A percentile compares a stretch with the other conserved stretches of the same genome.
phyloP scores from a whole-genome alignment of 2,888 invertebrate species.

The Xanthorhoe spadicearia region DNA sequence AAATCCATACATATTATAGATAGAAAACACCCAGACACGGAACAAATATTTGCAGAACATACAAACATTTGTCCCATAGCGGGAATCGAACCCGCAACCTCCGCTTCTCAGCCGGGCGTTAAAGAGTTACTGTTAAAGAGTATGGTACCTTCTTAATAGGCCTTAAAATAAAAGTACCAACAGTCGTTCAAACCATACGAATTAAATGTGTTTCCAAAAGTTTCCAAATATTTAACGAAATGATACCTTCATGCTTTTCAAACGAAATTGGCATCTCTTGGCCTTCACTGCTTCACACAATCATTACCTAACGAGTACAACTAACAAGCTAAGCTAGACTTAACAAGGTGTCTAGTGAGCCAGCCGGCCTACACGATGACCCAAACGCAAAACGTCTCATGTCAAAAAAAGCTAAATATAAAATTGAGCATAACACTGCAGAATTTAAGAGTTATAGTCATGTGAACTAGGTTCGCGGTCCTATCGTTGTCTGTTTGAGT shows the following conservation, averaged over 20 bases:
- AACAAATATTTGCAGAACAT: too few relatives aligned
- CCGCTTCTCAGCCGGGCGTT: too few relatives aligned
- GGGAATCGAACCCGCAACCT: too few relatives aligned
- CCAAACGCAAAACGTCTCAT: conserved; percentile 44
- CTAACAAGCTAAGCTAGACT: conserved; percentile 70
- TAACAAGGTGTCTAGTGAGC: conserved; percentile 78
- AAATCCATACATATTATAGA: too few relatives aligned
- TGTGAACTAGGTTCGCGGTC: conserved; percentile 35
- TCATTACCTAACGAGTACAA: conserved; percentile 55
- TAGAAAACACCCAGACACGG: too few relatives aligned
- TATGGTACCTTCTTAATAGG: too few relatives aligned
- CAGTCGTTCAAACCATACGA: too few relatives aligned
- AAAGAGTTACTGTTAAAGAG: too few relatives aligned
- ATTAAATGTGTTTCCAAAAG: background rate
- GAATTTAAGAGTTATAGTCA: conserved; percentile 34
- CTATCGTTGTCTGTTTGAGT: conserved; percentile 45
- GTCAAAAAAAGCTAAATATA: conserved; percentile 25
- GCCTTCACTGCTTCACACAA: conserved; percentile 53
- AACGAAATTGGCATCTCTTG: conserved; percentile 24
- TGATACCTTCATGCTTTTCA: conserved; percentile 14
- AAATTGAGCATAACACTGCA: conserved; percentile 16
- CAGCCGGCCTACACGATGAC: conserved; percentile 47
- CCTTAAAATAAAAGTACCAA: too few relatives aligned
- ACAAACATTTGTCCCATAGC: too few relatives aligned
- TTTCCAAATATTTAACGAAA: conserved; percentile 11